Conservation (phyloP, 2,113 vertebrate species). For the Callorhinus ursinus region DNA sequence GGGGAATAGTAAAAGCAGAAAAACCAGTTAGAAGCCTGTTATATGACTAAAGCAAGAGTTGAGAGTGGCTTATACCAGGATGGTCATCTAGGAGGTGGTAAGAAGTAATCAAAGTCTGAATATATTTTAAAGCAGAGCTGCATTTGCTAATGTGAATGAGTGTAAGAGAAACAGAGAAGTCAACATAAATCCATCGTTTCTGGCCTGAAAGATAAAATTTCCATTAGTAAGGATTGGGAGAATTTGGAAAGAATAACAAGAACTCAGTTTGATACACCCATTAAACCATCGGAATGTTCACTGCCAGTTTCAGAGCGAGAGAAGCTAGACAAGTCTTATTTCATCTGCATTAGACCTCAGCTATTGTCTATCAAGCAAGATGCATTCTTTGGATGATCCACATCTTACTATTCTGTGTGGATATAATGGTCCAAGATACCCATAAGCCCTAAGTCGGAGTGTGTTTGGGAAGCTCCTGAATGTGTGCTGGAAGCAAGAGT, state of each 20-base stretch:
- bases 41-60: background rate
- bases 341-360: background rate
- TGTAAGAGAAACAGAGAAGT: background rate
- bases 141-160: background rate
- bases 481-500: background rate
- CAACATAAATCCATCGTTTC: background rate
- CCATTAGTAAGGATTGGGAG: background rate
- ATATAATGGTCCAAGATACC: background rate
- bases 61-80: background rate
- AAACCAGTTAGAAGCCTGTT: background rate
- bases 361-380: background rate
- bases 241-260: background rate
- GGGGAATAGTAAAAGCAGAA: background rate
- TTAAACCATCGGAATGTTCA: background rate
- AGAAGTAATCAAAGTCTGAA: background rate
- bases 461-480: background rate
- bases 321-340: background rate
- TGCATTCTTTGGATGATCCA: background rate
- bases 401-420: background rate
- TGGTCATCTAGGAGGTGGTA: background rate
- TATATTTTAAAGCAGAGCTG: background rate
- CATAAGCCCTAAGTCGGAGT: background rate
- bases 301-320: background rate
- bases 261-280: background rate
- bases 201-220: background rate